Conservation (phyloP, 1,140 invertebrate genomes). For the Drosophila sproati region DNA sequence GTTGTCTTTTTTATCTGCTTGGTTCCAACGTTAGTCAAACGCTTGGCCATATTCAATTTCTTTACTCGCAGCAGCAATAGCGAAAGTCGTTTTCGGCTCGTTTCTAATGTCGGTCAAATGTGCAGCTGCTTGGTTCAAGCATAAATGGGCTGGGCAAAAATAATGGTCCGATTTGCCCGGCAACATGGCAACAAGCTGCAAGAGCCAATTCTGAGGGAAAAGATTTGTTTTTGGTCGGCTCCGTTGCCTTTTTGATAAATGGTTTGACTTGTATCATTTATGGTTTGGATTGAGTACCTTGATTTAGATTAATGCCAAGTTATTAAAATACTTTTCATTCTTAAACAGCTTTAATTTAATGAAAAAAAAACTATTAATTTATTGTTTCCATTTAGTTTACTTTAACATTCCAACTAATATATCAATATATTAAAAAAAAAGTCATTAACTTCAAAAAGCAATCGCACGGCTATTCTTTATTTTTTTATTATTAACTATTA, state of each 20-base stretch:
- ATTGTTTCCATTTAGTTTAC: too few relatives aligned
- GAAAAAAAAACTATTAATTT: too few relatives aligned
- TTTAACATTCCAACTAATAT: too few relatives aligned
- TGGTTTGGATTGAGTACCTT: not conserved
- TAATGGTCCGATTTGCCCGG: slow-evolving; percentile 9
- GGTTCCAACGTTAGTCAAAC: slow-evolving; percentile 67
- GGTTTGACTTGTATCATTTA: slow-evolving; percentile 18
- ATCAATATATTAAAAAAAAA: too few relatives aligned
- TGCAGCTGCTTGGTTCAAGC: slow-evolving; percentile 53
- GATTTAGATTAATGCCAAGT: not conserved
- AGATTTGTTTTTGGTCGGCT: slow-evolving; percentile 12
- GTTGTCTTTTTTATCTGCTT: slow-evolving; percentile 62
- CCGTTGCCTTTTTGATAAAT: slow-evolving; percentile 26
- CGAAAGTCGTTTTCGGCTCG: slow-evolving; percentile 77
- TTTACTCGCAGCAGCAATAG: slow-evolving; percentile 47
- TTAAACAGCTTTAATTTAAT: too few relatives aligned
- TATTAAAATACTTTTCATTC: not conserved
- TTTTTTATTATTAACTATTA: too few relatives aligned
- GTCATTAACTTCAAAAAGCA: too few relatives aligned
- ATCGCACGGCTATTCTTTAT: too few relatives aligned
- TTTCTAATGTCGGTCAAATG: slow-evolving; percentile 77
- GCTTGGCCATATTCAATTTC: slow-evolving; percentile 68
- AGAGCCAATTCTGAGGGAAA: not conserved
- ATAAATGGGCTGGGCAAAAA: slow-evolving; percentile 3
- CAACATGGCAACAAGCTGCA: slow-evolving; percentile 18